These are phyloP conservation scores for Apodemia zela DNA, from an alignment of 2,888 invertebrate genomes.

Conservation along the genomic window DNA sequence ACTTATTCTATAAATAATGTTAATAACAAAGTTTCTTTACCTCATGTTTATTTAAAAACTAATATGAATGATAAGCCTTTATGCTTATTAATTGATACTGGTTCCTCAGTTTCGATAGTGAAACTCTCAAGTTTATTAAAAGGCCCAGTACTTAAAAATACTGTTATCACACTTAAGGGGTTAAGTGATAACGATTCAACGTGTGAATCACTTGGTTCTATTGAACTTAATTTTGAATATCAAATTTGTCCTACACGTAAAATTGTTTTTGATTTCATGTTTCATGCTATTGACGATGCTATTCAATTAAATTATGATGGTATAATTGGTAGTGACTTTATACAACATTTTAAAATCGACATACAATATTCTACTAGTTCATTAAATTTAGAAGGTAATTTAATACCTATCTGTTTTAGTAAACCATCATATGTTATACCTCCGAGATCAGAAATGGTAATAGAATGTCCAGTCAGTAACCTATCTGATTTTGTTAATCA, in stretches of 20 bases:
- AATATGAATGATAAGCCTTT: constrained; percentile 1
- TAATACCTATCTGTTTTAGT: constrained; percentile 16
- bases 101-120: background rate
- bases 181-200: background rate
- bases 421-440: constrained; percentile 19
- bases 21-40: background rate
- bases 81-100: constrained; percentile 17
- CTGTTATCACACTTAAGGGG: background rate
- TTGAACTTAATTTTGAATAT: background rate
- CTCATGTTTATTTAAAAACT: constrained; percentile 5
- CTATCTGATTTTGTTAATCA: constrained; percentile 16
- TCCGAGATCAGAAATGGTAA: constrained; percentile 20
- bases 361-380: constrained; percentile 12
- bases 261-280: background rate
- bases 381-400: background rate
- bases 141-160: constrained; percentile 1
- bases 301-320: constrained; percentile 13
- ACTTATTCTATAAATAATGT: background rate
- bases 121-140: constrained; percentile 4
- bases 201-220: constrained; percentile 2
- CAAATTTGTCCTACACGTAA: background rate
- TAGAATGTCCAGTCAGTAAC: constrained; percentile 21
- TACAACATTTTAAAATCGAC: constrained; percentile 1
- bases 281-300: constrained; percentile 8
- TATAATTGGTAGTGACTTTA: constrained; percentile 17